These are phyloP conservation scores for Ameiurus melas DNA, from an alignment of 2,113 vertebrate species.

Conservation along the genomic window DNA sequence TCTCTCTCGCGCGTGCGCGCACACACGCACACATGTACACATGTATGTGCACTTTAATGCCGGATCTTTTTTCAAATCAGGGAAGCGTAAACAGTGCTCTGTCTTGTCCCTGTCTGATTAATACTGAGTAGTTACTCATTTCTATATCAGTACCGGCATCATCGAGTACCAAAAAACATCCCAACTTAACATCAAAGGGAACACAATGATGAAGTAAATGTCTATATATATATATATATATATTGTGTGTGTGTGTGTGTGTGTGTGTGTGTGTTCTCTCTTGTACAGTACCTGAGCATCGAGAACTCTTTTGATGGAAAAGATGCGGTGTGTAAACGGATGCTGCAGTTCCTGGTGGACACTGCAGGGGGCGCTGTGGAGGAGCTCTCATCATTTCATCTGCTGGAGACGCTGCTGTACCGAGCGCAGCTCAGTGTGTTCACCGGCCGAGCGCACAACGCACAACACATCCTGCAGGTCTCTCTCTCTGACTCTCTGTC, in stretches of 20 bases:
- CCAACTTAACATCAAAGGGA: not conserved
- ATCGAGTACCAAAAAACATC: not conserved
- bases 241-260: conserved; percentile 28
- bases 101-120: not conserved
- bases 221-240: not conserved
- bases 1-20: not conserved
- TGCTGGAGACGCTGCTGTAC: conserved; percentile 89
- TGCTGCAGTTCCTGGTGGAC: conserved; percentile 80
- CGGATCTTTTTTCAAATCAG: not conserved
- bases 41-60: not conserved
- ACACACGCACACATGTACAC: not conserved
- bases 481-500: not conserved
- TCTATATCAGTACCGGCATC: not conserved
- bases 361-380: conserved; percentile 57
- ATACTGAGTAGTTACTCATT: too few relatives aligned
- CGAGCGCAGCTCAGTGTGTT: conserved; percentile 86
- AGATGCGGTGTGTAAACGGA: conserved; percentile 86
- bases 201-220: not conserved
- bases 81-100: not conserved
- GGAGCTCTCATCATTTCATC: conserved; percentile 83
- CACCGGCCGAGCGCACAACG: conserved; percentile 83
- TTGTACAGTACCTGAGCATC: conserved; percentile 82
- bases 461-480: conserved; percentile 86
- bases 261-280: not conserved
- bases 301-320: conserved; percentile 93